Evolutionary conservation across 1,140 invertebrate genomes (phyloP), one percentile per base, ranked within the genome.

Genomic region (Brachionus manjavacas): DNA sequence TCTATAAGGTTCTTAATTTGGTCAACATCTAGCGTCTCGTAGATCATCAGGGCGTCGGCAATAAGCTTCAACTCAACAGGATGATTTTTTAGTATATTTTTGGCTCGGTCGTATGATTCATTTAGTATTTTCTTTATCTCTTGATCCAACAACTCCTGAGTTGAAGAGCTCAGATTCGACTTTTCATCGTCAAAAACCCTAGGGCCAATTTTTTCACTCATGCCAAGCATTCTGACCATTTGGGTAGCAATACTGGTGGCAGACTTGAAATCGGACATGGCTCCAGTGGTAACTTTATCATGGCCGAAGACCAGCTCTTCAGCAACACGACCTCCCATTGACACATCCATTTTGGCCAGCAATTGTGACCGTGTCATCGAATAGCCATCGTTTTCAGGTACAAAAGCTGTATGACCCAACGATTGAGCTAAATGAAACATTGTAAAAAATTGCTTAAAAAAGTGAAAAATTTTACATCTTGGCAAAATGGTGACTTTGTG

Each of bases 101-200:
- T 96, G 0, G 97, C 97, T 86, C 97, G 91, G 76, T 98, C 95
- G 88, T 99, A 99, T 14, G 96, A 98, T 88, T 99, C 97, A 91
- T 94, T 91, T 41, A 99, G 90, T 81, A 99, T 92, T 86, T 93
- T 92, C 89, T 94, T 96, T 83, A 99, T 96, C 92, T 99, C 97
- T 28, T 90, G 90, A 89, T 99, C 97, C 86, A 99, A 93, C 41
- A 93, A 87, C 90, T 98, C 95, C 79, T 92, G 93, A 16, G 95
- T 96, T 85, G 91, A 91, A 20, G 94, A 93, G 84, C 95, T 94
- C 2, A 96, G 89, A 14, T 93, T 91, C 0, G 86, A 86, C 14
- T 85, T 64, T n/a, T 86, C 89, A 41, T 90, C 86, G 46, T 90
- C 90, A 86, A 92, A 91, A 0, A 94, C 93, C 80, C 96, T 91